phyloP scores from a whole-genome alignment of 2,113 vertebrate species.

The Callocephalon fimbriatum region DNA sequence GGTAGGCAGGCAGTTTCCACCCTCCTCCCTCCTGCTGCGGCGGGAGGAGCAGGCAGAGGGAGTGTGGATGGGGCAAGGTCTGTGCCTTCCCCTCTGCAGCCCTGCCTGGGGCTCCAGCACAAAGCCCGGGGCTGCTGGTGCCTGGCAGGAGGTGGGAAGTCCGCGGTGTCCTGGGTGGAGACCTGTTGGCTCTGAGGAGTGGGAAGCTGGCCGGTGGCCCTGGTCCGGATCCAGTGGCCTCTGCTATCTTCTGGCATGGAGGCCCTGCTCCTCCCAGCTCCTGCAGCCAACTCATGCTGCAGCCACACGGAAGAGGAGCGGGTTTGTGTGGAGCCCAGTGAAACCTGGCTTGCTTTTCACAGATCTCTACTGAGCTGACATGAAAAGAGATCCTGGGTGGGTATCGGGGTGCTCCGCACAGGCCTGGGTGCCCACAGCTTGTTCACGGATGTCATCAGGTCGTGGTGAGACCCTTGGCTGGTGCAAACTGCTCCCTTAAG shows the following conservation, averaged over 20 bases:
- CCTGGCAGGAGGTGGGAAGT: neutral
- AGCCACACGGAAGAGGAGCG: neutral
- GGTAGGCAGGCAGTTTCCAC: neutral
- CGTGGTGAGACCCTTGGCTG: neutral
- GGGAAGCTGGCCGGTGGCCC: neutral
- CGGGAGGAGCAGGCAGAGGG: neutral
- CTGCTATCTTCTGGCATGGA: neutral
- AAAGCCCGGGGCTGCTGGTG: neutral
- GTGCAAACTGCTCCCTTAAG: neutral
- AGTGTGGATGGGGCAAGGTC: neutral
- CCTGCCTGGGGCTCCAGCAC: neutral
- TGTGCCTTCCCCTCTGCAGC: neutral
- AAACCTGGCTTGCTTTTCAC: neutral
- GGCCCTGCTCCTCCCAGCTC: neutral
- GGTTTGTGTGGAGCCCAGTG: neutral
- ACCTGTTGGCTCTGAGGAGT: neutral
- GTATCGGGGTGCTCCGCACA: neutral
- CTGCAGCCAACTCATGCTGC: neutral
- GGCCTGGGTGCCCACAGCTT: accelerated
- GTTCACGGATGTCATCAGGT: neutral
- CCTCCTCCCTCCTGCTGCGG: neutral
- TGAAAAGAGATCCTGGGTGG: neutral
- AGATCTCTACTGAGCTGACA: neutral
- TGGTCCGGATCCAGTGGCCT: neutral
- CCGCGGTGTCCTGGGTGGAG: constrained; percentile 22